Evolutionary conservation across 2,888 invertebrate species (phyloP), one percentile per base, ranked within the genome.

Genomic region (Caenorhabditis plicata): DNA sequence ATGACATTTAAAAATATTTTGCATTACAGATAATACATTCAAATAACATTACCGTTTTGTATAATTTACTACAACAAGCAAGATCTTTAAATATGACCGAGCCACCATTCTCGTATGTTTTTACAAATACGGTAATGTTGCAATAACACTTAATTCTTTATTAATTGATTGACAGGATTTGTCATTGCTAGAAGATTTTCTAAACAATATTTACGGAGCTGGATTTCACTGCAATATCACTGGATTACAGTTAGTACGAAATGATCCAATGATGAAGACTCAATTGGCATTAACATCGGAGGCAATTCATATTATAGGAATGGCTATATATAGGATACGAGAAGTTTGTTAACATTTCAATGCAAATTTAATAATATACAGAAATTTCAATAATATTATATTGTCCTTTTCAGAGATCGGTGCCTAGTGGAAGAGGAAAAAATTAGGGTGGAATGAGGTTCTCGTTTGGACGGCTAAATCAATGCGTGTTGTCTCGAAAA

Each of bases 241-340:
- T 11, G 78, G 77, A n/a, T 51, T 78, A n/a, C 77, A 74, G 40
- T 39, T 79, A 25, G 73, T 76, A 13, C 67, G 73, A 22, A 71
- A 72, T 22, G 69, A 71, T 40, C 78, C 78, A n/a, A 66, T 70
- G 60, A 70, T 78, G 60, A 78, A 77, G 70, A 74, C 76, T 1
- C 71, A 75, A 42, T 51, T 78, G 25, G 78, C 75, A 7, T 52
- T 78, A 20, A 72, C 78, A 20, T 64, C 73, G 26, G 77, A 79
- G 57, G 68, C 77, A 8, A 71, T 75, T 1, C 56, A 65, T 25
- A 57, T 75, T 4, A 56, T 76, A 32, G 77, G 77, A 25, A 68
- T 58, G 39, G 68, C 75, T 2, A 47, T 78, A 11, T 65, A 60
- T 23, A 48, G 66, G 26, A 50, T 69, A 45, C 50, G 58, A 55